Evolutionary conservation across 2,888 invertebrate species (phyloP), one percentile per base, ranked within the genome.

Genomic region (Epiblema foenella): DNA sequence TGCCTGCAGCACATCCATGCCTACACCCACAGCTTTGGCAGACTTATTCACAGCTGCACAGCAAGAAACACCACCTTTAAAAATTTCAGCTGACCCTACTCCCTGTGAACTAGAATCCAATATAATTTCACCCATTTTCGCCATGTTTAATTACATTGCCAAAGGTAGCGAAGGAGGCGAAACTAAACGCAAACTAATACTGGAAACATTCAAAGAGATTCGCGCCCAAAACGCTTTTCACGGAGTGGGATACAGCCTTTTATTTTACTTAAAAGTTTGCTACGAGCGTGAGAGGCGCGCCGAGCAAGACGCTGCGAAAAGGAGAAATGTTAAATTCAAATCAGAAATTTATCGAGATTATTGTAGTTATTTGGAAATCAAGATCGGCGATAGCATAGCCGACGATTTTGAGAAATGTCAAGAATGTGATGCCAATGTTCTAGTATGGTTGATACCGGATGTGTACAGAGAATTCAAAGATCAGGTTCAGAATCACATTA

Each of bases 371-470:
- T 91, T 96, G 81, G 97, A 97, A 78, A 95, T 96, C 80, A 97
- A 97, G 87, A 86, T 97, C 75, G 96, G 95, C 62, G 94, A 94
- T 71, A 95, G 96, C 89, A 94, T 98, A 81, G 95, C 96, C 65
- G 95, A 96, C 75, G 99, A 99, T 92, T 95, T 99, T 78, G 96
- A 96, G 94, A 94, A 96, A 75, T 97, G 98, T 85, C 98, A 98
- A 87, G 96, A 98, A 86, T 97, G 96, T 85, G 98, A 98, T 91
- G 96, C 97, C 63, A 95, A 96, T 83, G 95, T 99, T 86, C 96
- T 99, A 88, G 96, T 98, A 83, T 99, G 97, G 95, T 94, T 99
- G 79, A 95, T 99, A 85, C 98, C 99, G 63, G 98, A 98, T 86
- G 95, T 99, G 74, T 99, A 98, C 89, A 95, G 96, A 83, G 98